Evolutionary conservation across 2,797 vertebrate species (phyloP), one percentile per base, ranked within the genome.

Genomic region (Mionectes olivaceus): DNA sequence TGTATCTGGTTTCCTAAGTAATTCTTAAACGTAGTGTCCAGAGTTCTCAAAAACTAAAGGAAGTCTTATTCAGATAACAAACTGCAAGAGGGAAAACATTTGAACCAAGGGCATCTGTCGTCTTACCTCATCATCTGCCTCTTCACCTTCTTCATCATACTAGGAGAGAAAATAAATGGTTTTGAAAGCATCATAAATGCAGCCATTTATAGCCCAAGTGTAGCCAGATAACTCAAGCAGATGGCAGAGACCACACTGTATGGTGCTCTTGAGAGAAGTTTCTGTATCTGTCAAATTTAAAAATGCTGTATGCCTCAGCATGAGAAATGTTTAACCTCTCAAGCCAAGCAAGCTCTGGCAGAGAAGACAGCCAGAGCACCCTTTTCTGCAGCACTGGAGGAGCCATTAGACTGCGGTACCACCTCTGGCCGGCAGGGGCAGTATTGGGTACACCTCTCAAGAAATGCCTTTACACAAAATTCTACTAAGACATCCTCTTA

Each of bases 81-180:
- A 67, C 8, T 55, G 70, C 18, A 67, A 56, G 13, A 33, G 4
- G 4, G 6, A 86, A 89, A 50, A 7, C 9, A 75, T 18, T 75
- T 61, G 43, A 87, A 88, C 57, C 60, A 93, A 95, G 67, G 35
- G 74, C 78, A 96, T 94, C 65, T 94, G 49, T 78, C 94, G 97
- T 87, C 97, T 98, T 96, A 99, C 99, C 99, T 99, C 99, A 96
- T 99, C 99, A 76, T 99, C 99, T 4, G 99, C 99, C 96, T 99
- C 99, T 97, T 99, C 99, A 59, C 99, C 99, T 95, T 99, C 99
- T 97, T 99, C 99, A 97, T 99, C 99, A 82, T 99, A 99, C 99
- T 99, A 96, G n/a, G 95, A 97, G 60, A 93, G 63, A 70, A 89
- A 64, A 83, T 1, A 91, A 87, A 68, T 10, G 4, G 37, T 41